These are phyloP conservation scores for Branchellion lobata DNA, from an alignment of 2,888 invertebrate species.

Conservation along the genomic window DNA sequence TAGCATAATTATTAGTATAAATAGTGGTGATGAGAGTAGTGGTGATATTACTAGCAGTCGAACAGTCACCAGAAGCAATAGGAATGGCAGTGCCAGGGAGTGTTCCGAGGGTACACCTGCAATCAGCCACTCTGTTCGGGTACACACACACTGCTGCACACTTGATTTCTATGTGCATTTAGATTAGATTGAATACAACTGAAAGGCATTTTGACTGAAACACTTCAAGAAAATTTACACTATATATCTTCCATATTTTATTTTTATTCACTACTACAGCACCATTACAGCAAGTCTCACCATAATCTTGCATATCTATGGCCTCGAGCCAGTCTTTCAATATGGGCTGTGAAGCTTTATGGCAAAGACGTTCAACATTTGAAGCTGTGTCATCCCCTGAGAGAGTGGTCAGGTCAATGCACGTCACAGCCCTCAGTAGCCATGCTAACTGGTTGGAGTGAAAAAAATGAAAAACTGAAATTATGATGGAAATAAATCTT, in stretches of 20 bases:
- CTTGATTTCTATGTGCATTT: slow-evolving; percentile 57
- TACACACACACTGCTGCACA: slow-evolving; percentile 95
- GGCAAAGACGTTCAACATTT: slow-evolving; percentile 78
- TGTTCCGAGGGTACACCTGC: slow-evolving; percentile 64
- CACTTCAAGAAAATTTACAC: too few relatives aligned
- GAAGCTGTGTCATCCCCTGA: slow-evolving; percentile 71
- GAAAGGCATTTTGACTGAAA: too few relatives aligned
- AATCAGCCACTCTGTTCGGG: slow-evolving; percentile 79
- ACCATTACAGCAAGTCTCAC: slow-evolving; percentile 51
- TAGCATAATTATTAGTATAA: background rate
- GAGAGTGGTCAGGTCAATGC: slow-evolving; percentile 90
- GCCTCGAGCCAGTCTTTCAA: slow-evolving; percentile 59
- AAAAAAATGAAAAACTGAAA: slow-evolving; percentile 33
- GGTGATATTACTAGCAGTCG: background rate
- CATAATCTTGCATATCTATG: slow-evolving; percentile 57
- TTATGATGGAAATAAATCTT: too few relatives aligned
- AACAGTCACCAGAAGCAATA: slow-evolving; percentile 65
- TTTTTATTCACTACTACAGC: too few relatives aligned
- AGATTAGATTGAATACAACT: background rate
- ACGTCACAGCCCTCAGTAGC: slow-evolving; percentile 78
- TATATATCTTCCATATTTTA: too few relatives aligned
- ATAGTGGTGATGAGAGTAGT: background rate
- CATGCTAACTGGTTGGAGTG: slow-evolving; percentile 65
- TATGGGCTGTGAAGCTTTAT: slow-evolving; percentile 70
- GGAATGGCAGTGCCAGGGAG: slow-evolving; percentile 67